phyloP scores from a whole-genome alignment of 2,113 vertebrate genomes.

The Pampusana beccarii region DNA sequence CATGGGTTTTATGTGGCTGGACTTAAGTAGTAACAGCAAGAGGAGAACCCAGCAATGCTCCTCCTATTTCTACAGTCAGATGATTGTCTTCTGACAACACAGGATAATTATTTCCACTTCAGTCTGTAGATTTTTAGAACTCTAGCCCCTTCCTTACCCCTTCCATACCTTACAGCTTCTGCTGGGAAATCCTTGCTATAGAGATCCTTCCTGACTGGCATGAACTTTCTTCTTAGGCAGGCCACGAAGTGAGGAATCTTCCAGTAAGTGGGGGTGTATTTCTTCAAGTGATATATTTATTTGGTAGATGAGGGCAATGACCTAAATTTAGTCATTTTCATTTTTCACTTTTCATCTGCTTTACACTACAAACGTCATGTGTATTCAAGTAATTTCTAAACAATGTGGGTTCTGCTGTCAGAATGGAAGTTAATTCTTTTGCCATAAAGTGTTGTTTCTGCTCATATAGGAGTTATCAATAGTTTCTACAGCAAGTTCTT shows the following conservation, averaged over 20 bases:
- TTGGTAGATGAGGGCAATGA: background rate
- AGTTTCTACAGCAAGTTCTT: background rate
- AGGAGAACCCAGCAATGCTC: background rate
- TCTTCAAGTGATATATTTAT: background rate
- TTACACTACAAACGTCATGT: background rate
- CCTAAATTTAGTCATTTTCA: background rate
- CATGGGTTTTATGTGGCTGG: background rate
- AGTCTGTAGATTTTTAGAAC: background rate
- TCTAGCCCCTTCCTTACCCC: background rate
- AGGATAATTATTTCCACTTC: background rate
- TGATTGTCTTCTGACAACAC: background rate
- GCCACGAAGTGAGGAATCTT: background rate
- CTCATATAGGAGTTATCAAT: background rate
- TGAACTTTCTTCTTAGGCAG: background rate
- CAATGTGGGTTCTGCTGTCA: background rate
- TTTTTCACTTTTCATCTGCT: background rate
- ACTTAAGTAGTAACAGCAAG: background rate
- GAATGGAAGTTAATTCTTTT: background rate
- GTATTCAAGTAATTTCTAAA: background rate
- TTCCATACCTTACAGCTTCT: background rate
- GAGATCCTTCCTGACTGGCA: background rate
- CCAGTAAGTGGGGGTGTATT: background rate
- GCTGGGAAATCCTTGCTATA: background rate
- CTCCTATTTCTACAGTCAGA: background rate
- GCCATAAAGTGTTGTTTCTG: background rate